phyloP scores from a whole-genome alignment of 2,113 vertebrate species.

The Onychostoma macrolepis region DNA sequence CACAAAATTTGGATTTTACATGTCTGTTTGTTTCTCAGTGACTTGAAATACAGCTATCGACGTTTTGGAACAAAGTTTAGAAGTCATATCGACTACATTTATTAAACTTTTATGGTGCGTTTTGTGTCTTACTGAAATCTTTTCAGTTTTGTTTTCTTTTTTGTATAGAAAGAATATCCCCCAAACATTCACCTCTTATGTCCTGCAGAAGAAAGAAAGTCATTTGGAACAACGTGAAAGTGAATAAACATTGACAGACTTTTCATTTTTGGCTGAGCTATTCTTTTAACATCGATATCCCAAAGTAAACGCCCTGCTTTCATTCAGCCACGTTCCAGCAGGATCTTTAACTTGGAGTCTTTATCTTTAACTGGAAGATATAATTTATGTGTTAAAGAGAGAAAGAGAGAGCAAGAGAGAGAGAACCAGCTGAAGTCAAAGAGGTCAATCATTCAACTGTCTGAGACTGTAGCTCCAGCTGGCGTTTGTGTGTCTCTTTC shows the following conservation, averaged over 20 bases:
- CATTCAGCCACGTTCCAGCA: neutral
- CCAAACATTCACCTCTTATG: neutral
- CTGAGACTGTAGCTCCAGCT: conserved; percentile 34
- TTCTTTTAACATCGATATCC: neutral
- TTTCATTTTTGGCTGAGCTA: neutral
- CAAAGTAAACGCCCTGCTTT: neutral
- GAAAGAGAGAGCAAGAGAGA: conserved; percentile 25
- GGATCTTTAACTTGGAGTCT: neutral
- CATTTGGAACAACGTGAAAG: neutral
- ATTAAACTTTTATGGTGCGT: neutral
- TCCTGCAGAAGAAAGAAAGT: neutral
- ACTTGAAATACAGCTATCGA: neutral
- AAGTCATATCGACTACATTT: neutral
- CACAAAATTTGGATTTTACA: neutral
- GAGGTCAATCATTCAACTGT: conserved; percentile 46
- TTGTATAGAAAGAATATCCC: neutral
- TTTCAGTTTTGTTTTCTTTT: neutral
- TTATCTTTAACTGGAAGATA: neutral
- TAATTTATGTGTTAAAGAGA: neutral
- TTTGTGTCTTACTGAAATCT: neutral
- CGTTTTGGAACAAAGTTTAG: neutral
- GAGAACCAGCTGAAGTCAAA: conserved; percentile 40
- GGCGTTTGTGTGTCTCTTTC: neutral
- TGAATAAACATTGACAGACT: neutral
- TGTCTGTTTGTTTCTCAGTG: neutral